Conservation (phyloP, 2,113 vertebrate species). For the Nothocercus nigrocapillus region DNA sequence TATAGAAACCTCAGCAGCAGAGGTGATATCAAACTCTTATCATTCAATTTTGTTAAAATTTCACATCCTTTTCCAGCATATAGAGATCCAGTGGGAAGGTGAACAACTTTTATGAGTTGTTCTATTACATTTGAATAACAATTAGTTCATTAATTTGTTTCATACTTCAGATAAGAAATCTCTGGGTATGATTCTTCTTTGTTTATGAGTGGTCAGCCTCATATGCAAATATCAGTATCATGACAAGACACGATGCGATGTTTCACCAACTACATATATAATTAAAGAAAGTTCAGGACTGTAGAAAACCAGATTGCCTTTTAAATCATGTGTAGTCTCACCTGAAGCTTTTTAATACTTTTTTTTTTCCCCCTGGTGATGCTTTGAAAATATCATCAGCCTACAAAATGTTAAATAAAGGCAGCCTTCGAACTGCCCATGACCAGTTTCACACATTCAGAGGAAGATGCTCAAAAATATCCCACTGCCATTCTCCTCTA, state of each 20-base stretch:
- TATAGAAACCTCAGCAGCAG: conserved; percentile 10
- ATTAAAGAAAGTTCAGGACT: neutral
- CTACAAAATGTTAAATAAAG: neutral
- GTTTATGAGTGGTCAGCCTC: neutral
- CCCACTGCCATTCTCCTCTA: neutral
- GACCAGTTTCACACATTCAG: neutral
- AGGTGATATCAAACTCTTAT: neutral
- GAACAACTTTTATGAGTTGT: neutral
- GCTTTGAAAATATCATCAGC: neutral
- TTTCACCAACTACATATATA: neutral
- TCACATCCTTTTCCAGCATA: neutral
- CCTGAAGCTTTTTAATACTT: neutral
- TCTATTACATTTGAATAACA: conserved; percentile 7
- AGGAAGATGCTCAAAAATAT: neutral
- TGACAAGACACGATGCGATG: neutral
- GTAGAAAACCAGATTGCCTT: neutral
- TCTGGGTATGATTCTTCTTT: neutral
- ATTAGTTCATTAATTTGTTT: neutral
- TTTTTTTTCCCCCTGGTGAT: neutral
- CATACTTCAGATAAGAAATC: neutral
- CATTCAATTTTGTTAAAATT: conserved; percentile 6
- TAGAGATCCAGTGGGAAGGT: neutral
- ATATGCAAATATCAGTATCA: neutral
- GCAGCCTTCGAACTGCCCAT: neutral
- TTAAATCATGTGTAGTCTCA: neutral